These are phyloP conservation scores for Synchiropus splendidus DNA, from an alignment of 2,113 vertebrate species.

Conservation along the genomic window DNA sequence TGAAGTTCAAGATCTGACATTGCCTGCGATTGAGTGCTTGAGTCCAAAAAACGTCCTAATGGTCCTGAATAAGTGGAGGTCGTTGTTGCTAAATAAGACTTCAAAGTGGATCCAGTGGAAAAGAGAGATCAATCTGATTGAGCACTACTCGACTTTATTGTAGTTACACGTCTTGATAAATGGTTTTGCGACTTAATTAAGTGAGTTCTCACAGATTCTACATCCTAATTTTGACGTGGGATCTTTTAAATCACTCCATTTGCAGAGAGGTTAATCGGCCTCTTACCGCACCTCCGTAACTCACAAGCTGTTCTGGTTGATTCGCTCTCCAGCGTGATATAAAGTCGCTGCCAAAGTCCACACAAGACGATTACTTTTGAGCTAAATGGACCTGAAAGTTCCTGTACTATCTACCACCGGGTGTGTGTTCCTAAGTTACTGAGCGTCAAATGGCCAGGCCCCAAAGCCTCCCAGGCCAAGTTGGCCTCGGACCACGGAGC, in stretches of 20 bases:
- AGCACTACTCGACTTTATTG: too few relatives aligned
- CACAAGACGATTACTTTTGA: slow-evolving; percentile 41
- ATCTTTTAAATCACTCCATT: background rate
- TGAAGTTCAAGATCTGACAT: too few relatives aligned
- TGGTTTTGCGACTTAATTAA: too few relatives aligned
- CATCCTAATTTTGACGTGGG: too few relatives aligned
- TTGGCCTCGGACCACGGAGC: slow-evolving; percentile 18
- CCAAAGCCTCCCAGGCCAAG: slow-evolving; percentile 23
- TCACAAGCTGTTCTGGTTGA: slow-evolving; percentile 25
- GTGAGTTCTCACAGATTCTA: too few relatives aligned
- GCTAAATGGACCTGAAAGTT: slow-evolving; percentile 40
- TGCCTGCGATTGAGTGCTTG: too few relatives aligned
- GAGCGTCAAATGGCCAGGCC: slow-evolving; percentile 15
- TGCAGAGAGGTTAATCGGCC: slow-evolving; percentile 15
- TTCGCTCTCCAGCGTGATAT: slow-evolving; percentile 31
- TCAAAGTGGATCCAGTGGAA: too few relatives aligned
- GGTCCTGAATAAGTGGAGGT: too few relatives aligned
- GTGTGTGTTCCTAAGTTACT: slow-evolving; percentile 8
- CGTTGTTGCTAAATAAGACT: too few relatives aligned
- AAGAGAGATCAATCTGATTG: too few relatives aligned
- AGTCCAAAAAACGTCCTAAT: too few relatives aligned
- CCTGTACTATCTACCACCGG: slow-evolving; percentile 4
- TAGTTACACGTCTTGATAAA: too few relatives aligned
- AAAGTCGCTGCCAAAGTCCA: slow-evolving; percentile 34
- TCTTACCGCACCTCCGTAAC: slow-evolving; percentile 18